Percentiles rank a stretch among this genome's conserved stretches.
Conservation (phyloP, 2,797 vertebrate species). For the Darevskia nairensis region DNA sequence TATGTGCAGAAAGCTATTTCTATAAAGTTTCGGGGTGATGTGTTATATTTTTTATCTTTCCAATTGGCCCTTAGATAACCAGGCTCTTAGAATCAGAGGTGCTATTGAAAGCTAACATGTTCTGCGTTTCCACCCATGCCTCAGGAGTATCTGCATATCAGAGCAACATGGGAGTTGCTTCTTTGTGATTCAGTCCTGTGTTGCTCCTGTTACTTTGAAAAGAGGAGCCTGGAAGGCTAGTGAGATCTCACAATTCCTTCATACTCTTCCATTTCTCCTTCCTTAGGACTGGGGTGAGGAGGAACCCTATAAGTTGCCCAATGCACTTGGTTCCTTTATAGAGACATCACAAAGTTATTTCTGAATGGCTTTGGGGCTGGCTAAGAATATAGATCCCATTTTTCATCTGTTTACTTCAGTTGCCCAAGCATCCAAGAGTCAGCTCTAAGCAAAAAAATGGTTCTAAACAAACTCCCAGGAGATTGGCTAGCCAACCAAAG, state of each 20-base stretch:
- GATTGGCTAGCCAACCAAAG: constrained; percentile 15
- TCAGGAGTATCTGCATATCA: background rate
- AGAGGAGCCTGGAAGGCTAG: background rate
- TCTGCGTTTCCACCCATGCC: background rate
- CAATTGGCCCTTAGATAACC: background rate
- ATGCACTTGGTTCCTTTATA: background rate
- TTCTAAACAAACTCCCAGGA: constrained; percentile 26
- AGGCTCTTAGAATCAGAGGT: background rate
- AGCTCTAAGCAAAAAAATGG: background rate
- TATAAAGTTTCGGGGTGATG: background rate
- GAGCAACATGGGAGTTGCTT: no score
- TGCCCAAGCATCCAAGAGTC: background rate
- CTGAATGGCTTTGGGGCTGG: constrained; percentile 1
- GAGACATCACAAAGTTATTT: background rate
- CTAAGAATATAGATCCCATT: background rate
- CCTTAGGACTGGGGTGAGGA: background rate
- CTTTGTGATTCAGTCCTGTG: no score
- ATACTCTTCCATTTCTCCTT: background rate
- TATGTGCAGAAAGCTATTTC: background rate
- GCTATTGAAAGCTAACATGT: background rate
- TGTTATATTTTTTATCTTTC: background rate
- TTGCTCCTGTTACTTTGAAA: no score
- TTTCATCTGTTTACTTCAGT: constrained; percentile 2
- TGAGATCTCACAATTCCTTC: background rate
- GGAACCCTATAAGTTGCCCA: background rate